Conservation (phyloP, 2,797 vertebrate species). For the Mormyrus proboscirostris region DNA sequence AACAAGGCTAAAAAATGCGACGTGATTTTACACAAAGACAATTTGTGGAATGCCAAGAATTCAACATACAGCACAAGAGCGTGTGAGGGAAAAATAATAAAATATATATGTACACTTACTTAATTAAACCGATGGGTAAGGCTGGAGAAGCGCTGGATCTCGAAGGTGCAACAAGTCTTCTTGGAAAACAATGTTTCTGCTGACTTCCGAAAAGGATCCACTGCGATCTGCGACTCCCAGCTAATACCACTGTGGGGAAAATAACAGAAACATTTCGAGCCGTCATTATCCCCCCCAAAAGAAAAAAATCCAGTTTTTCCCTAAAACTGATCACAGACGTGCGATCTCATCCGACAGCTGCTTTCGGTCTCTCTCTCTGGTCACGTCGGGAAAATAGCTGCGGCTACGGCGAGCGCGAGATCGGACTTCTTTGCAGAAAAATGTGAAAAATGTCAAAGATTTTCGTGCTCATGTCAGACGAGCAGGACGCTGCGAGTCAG, state of each 20-base stretch:
- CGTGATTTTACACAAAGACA: slow-evolving; percentile 10
- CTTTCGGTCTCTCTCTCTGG: slow-evolving; percentile 35
- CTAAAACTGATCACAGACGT: slow-evolving; percentile 29
- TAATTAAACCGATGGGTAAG: slow-evolving; percentile 48
- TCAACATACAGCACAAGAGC: slow-evolving; percentile 10
- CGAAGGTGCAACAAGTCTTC: slow-evolving; percentile 82
- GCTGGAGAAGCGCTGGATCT: slow-evolving; percentile 44
- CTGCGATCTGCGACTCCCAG: slow-evolving; percentile 78
- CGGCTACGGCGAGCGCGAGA: slow-evolving; percentile 57
- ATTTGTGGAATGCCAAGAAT: slow-evolving; percentile 29
- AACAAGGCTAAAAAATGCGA: not conserved
- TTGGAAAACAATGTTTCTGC: slow-evolving; percentile 74
- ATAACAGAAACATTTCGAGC: slow-evolving; percentile 68
- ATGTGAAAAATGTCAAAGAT: slow-evolving; percentile 77
- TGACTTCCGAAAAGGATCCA: slow-evolving; percentile 82
- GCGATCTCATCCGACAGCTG: slow-evolving; percentile 36
- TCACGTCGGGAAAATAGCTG: slow-evolving; percentile 40
- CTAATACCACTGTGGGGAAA: slow-evolving; percentile 74
- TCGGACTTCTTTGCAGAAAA: slow-evolving; percentile 62
- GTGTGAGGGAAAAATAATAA: not conserved
- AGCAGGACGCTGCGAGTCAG: slow-evolving; percentile 62
- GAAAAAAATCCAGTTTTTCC: slow-evolving; percentile 14
- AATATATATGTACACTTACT: slow-evolving; percentile 56
- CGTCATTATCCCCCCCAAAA: slow-evolving; percentile 71
- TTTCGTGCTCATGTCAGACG: slow-evolving; percentile 63